Base-by-base conservation (phyloP, 2,888 invertebrate species). In the Drosophila kambysellisi region DNA sequence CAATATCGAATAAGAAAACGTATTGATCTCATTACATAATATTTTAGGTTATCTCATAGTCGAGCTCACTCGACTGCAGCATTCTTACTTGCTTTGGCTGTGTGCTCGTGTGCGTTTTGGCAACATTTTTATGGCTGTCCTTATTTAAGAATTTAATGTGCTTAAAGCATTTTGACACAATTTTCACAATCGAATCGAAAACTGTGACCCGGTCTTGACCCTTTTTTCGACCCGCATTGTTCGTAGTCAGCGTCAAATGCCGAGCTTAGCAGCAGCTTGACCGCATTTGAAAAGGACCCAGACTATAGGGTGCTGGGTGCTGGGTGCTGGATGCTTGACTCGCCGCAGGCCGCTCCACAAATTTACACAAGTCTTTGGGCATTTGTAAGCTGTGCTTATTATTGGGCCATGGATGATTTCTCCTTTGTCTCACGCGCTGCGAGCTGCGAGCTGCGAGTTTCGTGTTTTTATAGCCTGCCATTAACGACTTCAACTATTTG, bases 401-500 rank as follows among this genome's bases (percentile, higher is more conserved):
- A 72, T 70, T 75, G 62, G 43, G 37, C 15, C 59, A 33, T 58
- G 59, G 52, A 54, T 46, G 51, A 39, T 60, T 29, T 53, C 29
- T 50, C 37, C 32, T 74, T 81, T 69, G 66, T 74, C 60, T 56
- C 61, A 51, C 30, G 30, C 15, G 15, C 25, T 46, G 46, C 7
- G 46, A 46, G 67, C 25, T 46, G 46, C 7, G 46, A 46, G 67
- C 53, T 54, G 33, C 35, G 59, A 68, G 69, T 68, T 57, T 68
- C 74, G 65, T 64, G 60, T 50, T 79, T 76, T 81, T 74, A 81
- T 79, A 63, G 74, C 52, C 59, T 70, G 54, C 88, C 76, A 85
- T 85, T 85, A 85, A 81, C 75, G 85, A 75, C 76, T 76, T 61
- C 61, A 64, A 85, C 88, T 88, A 84, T 70, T 81, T 74, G 77